A percentile compares a stretch with the other conserved stretches of the same genome.
Conservation (phyloP, 2,888 invertebrate genomes). For the Tiliacea citrago region DNA sequence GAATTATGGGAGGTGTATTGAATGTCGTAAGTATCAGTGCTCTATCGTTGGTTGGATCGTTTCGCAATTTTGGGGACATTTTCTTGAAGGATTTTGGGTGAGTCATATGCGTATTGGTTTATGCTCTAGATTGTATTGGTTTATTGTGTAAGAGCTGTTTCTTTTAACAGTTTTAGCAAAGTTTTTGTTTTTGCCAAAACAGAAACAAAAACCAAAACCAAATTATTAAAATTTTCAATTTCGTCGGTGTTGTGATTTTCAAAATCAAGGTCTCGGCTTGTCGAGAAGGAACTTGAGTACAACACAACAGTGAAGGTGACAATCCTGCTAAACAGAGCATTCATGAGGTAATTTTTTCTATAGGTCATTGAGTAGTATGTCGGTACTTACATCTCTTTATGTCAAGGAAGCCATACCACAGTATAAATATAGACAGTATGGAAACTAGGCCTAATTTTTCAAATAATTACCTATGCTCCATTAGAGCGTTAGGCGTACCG, state of each 20-base stretch:
- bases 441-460: too few relatives aligned
- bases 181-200: neutral
- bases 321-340: neutral
- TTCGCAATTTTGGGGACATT: constrained; percentile 35
- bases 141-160: neutral
- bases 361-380: neutral
- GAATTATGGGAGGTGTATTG: constrained; percentile 58
- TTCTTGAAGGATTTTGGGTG: constrained; percentile 6
- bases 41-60: constrained; percentile 32
- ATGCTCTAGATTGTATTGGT: neutral
- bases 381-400: too few relatives aligned
- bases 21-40: constrained; percentile 22
- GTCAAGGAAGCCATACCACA: too few relatives aligned
- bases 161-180: fast-evolving
- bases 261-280: neutral
- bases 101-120: neutral
- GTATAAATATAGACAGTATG: too few relatives aligned
- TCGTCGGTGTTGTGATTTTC: neutral
- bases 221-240: neutral
- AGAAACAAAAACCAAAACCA: neutral
- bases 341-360: neutral
- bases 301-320: neutral
- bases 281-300: neutral
- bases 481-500: too few relatives aligned
- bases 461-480: too few relatives aligned